Evolutionary conservation across 2,113 vertebrate species (phyloP), one percentile per base, ranked within the genome.

Genomic region (Podarcis raffonei): DNA sequence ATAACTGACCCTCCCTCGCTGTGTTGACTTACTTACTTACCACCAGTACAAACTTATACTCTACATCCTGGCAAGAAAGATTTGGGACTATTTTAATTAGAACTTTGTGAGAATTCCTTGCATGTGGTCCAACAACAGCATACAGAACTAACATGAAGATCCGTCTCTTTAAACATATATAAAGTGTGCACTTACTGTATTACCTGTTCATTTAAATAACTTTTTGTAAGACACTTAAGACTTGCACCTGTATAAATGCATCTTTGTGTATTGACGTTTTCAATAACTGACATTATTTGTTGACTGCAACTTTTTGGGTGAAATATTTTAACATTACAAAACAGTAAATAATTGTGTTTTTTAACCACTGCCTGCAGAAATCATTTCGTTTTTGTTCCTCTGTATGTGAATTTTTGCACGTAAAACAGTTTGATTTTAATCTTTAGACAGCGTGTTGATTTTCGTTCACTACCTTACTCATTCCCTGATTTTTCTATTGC

Each of bases 171-270:
- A 98, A 95, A 96, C 92, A 95, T 96, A 96, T 90, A 96, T 90
- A 91, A 91, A 96, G 97, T 97, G 98, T 98, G 98, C 98, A 98
- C 97, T 98, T 98, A 98, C 98, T 98, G 98, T 99, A 96, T 84
- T 97, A 98, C 96, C 96, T 97, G 96, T 97, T 96, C 96, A 98
- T 96, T 96, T 95, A 96, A 96, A 94, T 96, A 97, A 94, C 94
- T 96, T 97, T 96, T 98, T 98, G 97, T 96, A 96, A 96, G 96
- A 97, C 95, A 96, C 97, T 97, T 97, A 97, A 98, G 97, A 97
- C 96, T 90, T 97, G 95, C 96, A 97, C 95, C 94, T 99, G 97
- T 98, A 98, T 97, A 96, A 97, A 97, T 95, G 95, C 97, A 97
- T 98, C 96, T 96, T 97, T 95, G 95, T 98, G 97, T 98, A 97